Conservation (phyloP, 2,113 vertebrate genomes). For the Capreolus pygargus region DNA sequence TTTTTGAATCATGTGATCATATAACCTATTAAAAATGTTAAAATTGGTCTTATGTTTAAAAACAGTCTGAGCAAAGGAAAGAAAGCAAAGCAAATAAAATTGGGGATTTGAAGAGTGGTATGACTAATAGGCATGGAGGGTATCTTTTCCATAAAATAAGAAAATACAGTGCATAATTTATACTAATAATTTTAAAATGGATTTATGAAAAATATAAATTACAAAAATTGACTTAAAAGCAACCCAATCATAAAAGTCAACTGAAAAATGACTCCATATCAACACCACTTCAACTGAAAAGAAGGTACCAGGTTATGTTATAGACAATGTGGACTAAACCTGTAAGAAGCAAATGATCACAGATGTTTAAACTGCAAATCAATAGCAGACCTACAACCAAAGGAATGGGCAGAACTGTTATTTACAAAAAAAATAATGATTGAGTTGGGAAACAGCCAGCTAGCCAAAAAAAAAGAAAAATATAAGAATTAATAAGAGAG, state of each 20-base stretch:
- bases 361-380: neutral
- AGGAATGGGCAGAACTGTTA: neutral
- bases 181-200: neutral
- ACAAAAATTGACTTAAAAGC: neutral
- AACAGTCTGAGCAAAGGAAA: neutral
- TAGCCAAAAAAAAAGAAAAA: neutral
- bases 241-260: neutral
- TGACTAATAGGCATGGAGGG: neutral
- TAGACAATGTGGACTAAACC: neutral
- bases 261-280: neutral
- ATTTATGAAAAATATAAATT: neutral
- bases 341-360: neutral
- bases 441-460: neutral
- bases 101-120: neutral
- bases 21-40: neutral
- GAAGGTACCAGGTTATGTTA: neutral
- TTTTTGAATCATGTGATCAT: neutral
- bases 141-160: neutral
- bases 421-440: neutral
- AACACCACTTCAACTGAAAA: rapidly evolving
- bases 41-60: neutral
- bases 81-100: neutral
- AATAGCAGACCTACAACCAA: neutral
- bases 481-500: neutral
- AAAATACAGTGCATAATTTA: neutral